A percentile compares a stretch with the other conserved stretches of the same genome.
phyloP scores from a whole-genome alignment of 2,888 invertebrate genomes.

The Watsonalla binaria region DNA sequence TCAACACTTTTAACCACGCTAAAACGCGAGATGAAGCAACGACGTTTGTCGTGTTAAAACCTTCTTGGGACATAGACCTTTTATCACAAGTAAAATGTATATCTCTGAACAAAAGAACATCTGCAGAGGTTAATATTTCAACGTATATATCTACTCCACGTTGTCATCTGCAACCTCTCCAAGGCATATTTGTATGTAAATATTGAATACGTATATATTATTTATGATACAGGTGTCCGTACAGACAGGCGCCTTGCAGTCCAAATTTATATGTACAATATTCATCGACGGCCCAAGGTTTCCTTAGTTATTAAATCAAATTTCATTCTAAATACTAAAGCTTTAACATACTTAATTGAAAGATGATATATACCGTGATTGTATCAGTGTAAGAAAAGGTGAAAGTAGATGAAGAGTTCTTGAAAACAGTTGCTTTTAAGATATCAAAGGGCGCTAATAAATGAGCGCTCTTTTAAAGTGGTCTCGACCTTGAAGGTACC shows the following conservation, averaged over 20 bases:
- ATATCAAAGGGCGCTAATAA: too few relatives aligned
- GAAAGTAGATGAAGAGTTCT: slow-evolving; percentile 17
- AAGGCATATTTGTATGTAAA: slow-evolving; percentile 31
- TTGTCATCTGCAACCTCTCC: slow-evolving; percentile 5
- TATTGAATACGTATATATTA: slow-evolving; percentile 38
- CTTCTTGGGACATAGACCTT: too few relatives aligned
- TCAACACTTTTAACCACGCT: too few relatives aligned
- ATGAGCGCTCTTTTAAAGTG: too few relatives aligned
- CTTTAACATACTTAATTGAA: not conserved
- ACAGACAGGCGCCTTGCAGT: slow-evolving; percentile 23
- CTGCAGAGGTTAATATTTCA: too few relatives aligned
- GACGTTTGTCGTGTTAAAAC: too few relatives aligned
- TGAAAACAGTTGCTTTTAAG: slow-evolving; percentile 8
- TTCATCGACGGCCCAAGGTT: slow-evolving; percentile 10
- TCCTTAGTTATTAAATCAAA: slow-evolving; percentile 3
- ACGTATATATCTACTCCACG: slow-evolving; percentile 5
- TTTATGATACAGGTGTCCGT: slow-evolving; percentile 42
- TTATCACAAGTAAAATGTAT: too few relatives aligned
- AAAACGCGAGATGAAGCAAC: too few relatives aligned
- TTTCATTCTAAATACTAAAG: slow-evolving; percentile 2
- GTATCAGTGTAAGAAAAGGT: slow-evolving; percentile 1
- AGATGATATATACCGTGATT: too few relatives aligned
- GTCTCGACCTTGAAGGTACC: too few relatives aligned
- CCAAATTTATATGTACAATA: slow-evolving; percentile 40
- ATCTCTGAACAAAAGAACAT: too few relatives aligned